Base-by-base conservation (phyloP, 1,140 invertebrate species). In the Grapholita molesta region DNA sequence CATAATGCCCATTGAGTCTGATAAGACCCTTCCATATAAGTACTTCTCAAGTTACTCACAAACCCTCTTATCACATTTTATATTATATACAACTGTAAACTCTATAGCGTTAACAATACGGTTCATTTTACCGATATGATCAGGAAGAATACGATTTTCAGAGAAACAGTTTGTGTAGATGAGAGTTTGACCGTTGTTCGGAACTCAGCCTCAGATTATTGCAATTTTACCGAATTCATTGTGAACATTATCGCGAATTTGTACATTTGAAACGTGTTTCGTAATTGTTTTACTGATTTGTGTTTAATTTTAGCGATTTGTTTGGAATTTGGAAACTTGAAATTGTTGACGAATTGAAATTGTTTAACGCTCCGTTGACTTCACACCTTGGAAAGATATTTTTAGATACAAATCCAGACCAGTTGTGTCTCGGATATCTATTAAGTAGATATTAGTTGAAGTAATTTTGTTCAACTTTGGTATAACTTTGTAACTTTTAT, bases 141-240 rank as follows among this genome's bases (percentile, higher is more conserved):
- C 15, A 9, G 21, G 42, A 15, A 2, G 21, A 3, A 48, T 48
- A 7, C 7, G 18, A 48, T 15, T 5, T 21, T 21, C 3, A 0
- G 2, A 2, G 8, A 48, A 7, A 3, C 4, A 9, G 15, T 8
- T 30, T 25, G 25, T 28, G 2, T 28, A 61, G 32, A 61, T 61
- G 28, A 30, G 55, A 61, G 55, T 61, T 61, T 61, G 55, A 61
- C 55, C 55, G 24, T 30, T 61, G 55, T 61, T 61, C n/a, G 24
- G 18, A 61, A 61, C 55, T 61, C 55, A 11, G 25, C 12, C 35
- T 38, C 35, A 28, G 25, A 61, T 15, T 28, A 30, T 61, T 61
- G 55, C 55, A 30, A 48, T 48, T 55, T 25, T 28, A 55, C 53
- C n/a, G 55, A 61, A 61, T 15, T 61, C 30, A 61, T 61, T 30